Evolutionary conservation across 2,797 vertebrate genomes (phyloP), one percentile per base, ranked within the genome.

Genomic region (Enteromius radiatus): DNA sequence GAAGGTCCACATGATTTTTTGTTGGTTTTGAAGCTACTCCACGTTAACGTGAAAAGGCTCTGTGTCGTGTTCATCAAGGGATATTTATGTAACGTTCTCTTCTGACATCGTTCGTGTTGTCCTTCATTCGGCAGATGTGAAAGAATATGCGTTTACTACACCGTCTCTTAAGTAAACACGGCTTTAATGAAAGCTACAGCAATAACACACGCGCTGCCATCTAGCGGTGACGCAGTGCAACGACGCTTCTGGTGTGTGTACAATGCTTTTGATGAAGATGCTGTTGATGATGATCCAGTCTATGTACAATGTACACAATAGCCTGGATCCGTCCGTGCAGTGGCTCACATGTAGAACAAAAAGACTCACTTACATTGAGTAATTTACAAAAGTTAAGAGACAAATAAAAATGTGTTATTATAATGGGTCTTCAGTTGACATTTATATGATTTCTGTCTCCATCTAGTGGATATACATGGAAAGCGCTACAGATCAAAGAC

Each of bases 381-480:
- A 4, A 45, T 61, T 61, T 2, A 7, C 14, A 28, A 28, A 61
- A 61, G 28, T 61, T 1, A 28, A 26, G 0, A 15, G 7, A 28
- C 3, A 61, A 59, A 61, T 15, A 15, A 28, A 15, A 28, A 28
- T 61, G 26, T n/a, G n/a, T n/a, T n/a, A n/a, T 28, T 38, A 38
- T 28, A 7, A 17, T n/a, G 0, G 26, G 23, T 19, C 4, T 54
- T 71, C 4, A 21, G 1, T 26, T 41, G 41, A 15, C 2, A 74
- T 64, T 38, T 12, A 14, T 49, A 41, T 64, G 56, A 12, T 36
- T 36, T 49, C 2, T 74, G 17, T 26, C 45, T 11, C 47, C 71
- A 82, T 82, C 80, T 76, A 56, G 47, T 59, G 80, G 33, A 67
- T 7, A 78, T 33, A 17, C 43, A 33, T 1, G 11, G 71, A 8